Evolutionary conservation across 2,888 invertebrate species (phyloP), one percentile per base, ranked within the genome.

Genomic region (Nomada lathburiana): DNA sequence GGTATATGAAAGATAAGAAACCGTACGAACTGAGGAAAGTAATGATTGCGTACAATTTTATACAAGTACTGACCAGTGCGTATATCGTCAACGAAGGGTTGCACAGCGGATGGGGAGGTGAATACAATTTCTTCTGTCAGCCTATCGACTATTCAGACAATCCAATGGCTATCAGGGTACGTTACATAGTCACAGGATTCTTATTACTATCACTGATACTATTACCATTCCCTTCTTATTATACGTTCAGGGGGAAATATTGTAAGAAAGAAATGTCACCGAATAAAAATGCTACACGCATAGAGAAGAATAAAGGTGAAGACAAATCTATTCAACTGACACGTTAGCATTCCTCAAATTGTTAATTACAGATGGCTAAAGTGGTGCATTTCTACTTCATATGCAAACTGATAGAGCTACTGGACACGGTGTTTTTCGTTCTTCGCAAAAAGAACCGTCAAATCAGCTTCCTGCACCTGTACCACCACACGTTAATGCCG

Each of bases 341-440:
- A 29, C 29, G 26, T 5, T 16, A 18, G 18, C 18, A 11, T 13
- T 26, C 18, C 9, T 3, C 16, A 18, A 44, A n/a, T 47, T 10
- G 0, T 20, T 59, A 50, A 23, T 91, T 91, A 36, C 82, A 94
- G 94, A 94, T 94, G 93, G 93, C 94, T 1, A 89, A 88, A 1
- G 94, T 90, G 2, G 94, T 94, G 1, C 94, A 95, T 93, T 69
- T 93, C 95, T 97, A 97, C 92, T 97, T 97, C 92, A 95, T 97
- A 85, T 97, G 97, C 23, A 97, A 97, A 94, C 94, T 97, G 68
- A 95, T 97, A 1, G 97, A 97, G 91, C 95, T 97, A 0, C 91
- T 97, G 79, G 97, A 97, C 91, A 97, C 97, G 0, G 95, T 98
- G 29, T 98, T 98, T 94, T 98, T 98, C 92, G 97, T 98, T 10